phyloP scores from a whole-genome alignment of 2,113 vertebrate genomes.

The Bubalus kerabau region DNA sequence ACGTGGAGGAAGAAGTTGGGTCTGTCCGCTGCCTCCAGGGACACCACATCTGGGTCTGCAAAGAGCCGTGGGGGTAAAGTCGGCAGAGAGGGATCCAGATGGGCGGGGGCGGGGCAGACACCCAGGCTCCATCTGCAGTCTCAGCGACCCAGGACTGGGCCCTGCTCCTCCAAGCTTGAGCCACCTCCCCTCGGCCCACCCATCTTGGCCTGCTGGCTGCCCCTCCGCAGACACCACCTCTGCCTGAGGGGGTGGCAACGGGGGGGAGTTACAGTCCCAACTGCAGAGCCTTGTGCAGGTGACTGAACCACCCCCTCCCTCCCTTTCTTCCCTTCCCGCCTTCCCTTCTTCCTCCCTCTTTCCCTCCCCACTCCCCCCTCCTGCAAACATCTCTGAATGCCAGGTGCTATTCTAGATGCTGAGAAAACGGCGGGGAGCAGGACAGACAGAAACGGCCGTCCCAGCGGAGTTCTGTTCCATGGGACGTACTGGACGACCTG shows the following conservation, averaged over 20 bases:
- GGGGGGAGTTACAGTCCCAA: background rate
- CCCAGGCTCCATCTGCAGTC: background rate
- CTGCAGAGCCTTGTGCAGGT: background rate
- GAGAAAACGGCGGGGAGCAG: background rate
- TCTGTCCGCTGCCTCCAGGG: conserved; percentile 90
- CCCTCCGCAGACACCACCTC: background rate
- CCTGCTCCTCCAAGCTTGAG: background rate
- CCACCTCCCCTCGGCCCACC: background rate
- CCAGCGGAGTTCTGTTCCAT: background rate
- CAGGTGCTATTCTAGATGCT: background rate
- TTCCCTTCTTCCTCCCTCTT: background rate
- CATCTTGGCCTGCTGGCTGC: background rate
- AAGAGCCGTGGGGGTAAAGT: background rate
- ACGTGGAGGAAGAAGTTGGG: conserved; percentile 92
- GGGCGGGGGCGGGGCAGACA: too few species aligned
- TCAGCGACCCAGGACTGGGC: background rate
- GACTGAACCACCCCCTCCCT: background rate
- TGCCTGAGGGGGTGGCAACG: background rate
- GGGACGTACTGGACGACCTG: accelerated
- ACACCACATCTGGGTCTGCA: conserved; percentile 89
- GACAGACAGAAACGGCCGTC: background rate
- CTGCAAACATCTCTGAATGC: background rate
- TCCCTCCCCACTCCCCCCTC: too few species aligned
- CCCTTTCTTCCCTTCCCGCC: background rate
- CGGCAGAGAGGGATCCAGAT: background rate